These are phyloP conservation scores for Watsonalla cultraria DNA, from an alignment of 2,888 invertebrate species.

Conservation along the genomic window DNA sequence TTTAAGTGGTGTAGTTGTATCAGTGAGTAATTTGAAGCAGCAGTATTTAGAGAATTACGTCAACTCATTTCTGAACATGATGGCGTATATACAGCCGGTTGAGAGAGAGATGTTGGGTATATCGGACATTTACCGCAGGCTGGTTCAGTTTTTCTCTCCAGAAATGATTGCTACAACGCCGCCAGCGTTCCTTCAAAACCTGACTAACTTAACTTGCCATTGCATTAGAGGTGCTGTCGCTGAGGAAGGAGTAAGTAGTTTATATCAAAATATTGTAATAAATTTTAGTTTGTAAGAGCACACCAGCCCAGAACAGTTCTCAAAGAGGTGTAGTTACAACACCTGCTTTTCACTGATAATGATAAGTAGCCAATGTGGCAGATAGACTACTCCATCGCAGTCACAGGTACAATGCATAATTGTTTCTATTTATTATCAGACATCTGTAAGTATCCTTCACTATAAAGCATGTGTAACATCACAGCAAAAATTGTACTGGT, in stretches of 20 bases:
- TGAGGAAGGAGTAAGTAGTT: slow-evolving; percentile 65
- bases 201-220: slow-evolving; percentile 64
- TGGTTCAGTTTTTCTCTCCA: slow-evolving; percentile 67
- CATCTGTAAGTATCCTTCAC: too few species aligned
- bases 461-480: too few species aligned
- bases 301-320: too few species aligned
- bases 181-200: slow-evolving; percentile 59
- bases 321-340: too few species aligned
- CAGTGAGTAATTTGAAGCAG: slow-evolving; percentile 54
- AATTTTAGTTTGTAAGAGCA: too few species aligned
- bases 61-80: slow-evolving; percentile 63
- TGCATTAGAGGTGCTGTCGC: slow-evolving; percentile 64
- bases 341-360: too few species aligned
- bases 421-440: too few species aligned
- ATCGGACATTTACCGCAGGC: slow-evolving; percentile 64
- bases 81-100: slow-evolving; percentile 61
- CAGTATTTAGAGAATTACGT: slow-evolving; percentile 70
- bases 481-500: too few species aligned
- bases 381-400: too few species aligned
- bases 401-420: too few species aligned
- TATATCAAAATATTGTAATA: not conserved
- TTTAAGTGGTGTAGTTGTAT: slow-evolving; percentile 61
- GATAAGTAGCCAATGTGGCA: too few species aligned
- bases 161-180: slow-evolving; percentile 62
- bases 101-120: slow-evolving; percentile 68